Conservation (phyloP, 37 sponge, comb jelly and placozoan species). For the Geodia barretti region DNA sequence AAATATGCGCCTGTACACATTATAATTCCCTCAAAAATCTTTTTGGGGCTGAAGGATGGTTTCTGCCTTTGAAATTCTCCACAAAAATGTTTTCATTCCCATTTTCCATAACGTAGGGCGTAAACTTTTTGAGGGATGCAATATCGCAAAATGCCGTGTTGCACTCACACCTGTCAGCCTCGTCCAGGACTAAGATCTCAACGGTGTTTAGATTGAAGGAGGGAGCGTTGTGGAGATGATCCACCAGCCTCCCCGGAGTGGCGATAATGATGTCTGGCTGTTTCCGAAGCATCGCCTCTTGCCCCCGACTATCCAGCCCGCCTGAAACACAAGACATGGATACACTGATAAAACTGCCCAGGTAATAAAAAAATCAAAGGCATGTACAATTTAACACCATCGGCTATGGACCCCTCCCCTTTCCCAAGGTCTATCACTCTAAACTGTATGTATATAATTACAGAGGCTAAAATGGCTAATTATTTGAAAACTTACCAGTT, state of each 20-base stretch:
- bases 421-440: too few relatives aligned
- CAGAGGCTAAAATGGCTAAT: background rate
- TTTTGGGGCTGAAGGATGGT: too few relatives aligned
- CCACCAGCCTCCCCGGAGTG: slow-evolving; percentile 96
- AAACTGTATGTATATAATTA: background rate
- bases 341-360: too few relatives aligned
- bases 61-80: too few relatives aligned
- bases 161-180: slow-evolving; percentile 93
- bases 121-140: background rate
- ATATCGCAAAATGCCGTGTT: too few relatives aligned
- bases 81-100: too few relatives aligned
- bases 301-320: slow-evolving; percentile 91
- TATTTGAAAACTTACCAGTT: slow-evolving; percentile 60
- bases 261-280: slow-evolving; percentile 94
- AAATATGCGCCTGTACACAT: too few relatives aligned
- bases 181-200: slow-evolving; percentile 96
- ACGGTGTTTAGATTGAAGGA: slow-evolving; percentile 87
- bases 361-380: slow-evolving; percentile 3
- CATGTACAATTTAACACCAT: background rate
- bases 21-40: too few relatives aligned
- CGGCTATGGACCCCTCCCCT: background rate
- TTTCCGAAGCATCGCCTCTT: slow-evolving; percentile 86
- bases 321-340: slow-evolving; percentile 46
- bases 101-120: background rate
- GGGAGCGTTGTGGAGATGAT: slow-evolving; percentile 97